Evolutionary conservation across 2,113 vertebrate species (phyloP), one percentile per base, ranked within the genome.

Genomic region (Noctilio leporinus): DNA sequence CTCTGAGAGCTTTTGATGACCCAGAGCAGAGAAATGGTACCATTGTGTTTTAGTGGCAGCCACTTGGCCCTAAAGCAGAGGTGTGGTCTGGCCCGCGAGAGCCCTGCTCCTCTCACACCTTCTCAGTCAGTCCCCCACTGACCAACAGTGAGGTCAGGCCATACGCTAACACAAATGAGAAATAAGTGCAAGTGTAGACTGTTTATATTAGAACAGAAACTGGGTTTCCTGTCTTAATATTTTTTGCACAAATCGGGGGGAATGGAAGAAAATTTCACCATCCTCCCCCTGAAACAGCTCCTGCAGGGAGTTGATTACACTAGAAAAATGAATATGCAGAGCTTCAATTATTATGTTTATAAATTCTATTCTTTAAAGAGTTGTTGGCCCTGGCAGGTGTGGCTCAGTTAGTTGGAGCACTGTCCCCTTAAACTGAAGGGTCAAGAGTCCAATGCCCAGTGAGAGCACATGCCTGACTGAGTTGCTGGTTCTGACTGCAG

Each of bases 261-360:
- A 94, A 72, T 64, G 30, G 35, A 77, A 83, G 51, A 16, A 72
- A 84, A 91, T 53, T 2, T 26, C 24, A 47, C 24, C 14, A 35
- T 24, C 8, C 43, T 89, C 53, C 40, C 12, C n/a, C 7, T 33
- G 64, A 95, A 93, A 83, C 0, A 62, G 59, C 19, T 0, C 7
- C 1, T 86, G 57, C 7, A 12, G 22, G 45, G n/a, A 55, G 33
- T 10, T 82, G 38, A 72, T 81, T 75, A 82, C 78, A 10, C 7
- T 19, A 75, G 8, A 26, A 86, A 96, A 70, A 24, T 0, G 16
- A 92, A 81, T 43, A 65, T 24, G 35, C 19, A 62, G 33, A n/a
- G 7, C 24, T 80, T 64, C 26, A 20, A 72, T 69, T 81, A 89
- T 84, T 75, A 81, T 86, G 47, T 7, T 87, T 81, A 62, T 70